phyloP scores from a whole-genome alignment of 2,797 vertebrate species.

The Amblyopsis hoosieri region DNA sequence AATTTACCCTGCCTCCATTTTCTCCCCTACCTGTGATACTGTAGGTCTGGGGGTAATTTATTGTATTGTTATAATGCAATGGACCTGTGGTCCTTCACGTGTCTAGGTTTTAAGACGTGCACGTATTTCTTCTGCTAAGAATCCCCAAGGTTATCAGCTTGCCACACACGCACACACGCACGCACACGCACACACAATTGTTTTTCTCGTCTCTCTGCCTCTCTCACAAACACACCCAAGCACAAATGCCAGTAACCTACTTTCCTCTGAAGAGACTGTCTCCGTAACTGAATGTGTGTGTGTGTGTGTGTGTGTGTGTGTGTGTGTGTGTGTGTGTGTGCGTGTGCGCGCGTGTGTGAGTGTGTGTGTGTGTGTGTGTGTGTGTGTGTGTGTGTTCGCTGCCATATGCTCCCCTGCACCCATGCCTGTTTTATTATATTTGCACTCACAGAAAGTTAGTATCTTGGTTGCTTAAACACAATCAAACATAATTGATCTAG shows the following conservation, averaged over 20 bases:
- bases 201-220: background rate
- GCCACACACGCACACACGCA: conserved; percentile 10
- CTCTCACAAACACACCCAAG: conserved; percentile 18
- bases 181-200: conserved; percentile 26
- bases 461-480: conserved; percentile 2
- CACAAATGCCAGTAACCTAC: conserved; percentile 1
- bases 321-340: background rate
- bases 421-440: background rate
- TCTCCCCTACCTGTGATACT: conserved; percentile 21
- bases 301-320: background rate
- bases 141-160: conserved; percentile 47
- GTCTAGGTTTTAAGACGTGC: conserved; percentile 45
- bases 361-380: background rate
- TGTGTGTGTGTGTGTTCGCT: background rate
- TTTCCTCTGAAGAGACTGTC: background rate
- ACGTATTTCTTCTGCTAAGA: conserved; percentile 33
- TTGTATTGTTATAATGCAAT: conserved; percentile 64
- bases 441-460: background rate
- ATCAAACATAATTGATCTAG: conserved; percentile 1
- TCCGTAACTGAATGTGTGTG: background rate
- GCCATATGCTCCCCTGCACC: background rate
- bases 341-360: background rate
- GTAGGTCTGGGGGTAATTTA: conserved; percentile 42
- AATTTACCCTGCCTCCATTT: conserved; percentile 12
- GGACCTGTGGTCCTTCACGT: conserved; percentile 49